Conservation (phyloP, 2,797 vertebrate species). For the Sebastes iracundus region DNA sequence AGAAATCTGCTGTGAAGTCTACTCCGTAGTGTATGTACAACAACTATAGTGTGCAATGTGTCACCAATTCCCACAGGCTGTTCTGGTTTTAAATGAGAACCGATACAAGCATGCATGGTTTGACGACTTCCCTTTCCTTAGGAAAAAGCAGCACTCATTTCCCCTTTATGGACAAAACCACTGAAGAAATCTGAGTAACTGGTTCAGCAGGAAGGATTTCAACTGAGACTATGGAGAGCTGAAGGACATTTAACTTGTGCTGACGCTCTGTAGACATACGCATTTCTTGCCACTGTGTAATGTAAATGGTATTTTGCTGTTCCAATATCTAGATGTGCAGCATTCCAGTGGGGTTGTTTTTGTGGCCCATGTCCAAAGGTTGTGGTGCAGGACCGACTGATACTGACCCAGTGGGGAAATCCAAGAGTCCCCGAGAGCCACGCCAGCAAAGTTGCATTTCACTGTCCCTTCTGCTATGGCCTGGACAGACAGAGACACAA, state of each 20-base stretch:
- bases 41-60: no score
- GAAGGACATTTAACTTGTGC: not conserved
- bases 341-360: not conserved
- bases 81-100: no score
- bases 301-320: not conserved
- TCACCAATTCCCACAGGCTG: no score
- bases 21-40: no score
- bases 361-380: not conserved
- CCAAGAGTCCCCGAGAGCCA: constrained; percentile 96
- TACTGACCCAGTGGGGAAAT: constrained; percentile 93
- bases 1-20: not conserved
- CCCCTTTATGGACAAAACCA: no score
- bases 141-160: no score
- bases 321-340: not conserved
- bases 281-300: not conserved
- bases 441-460: constrained; percentile 92
- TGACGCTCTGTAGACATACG: not conserved
- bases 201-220: not conserved
- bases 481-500: constrained; percentile 68
- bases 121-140: no score
- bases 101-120: no score
- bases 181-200: not conserved
- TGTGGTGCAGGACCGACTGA: not conserved
- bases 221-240: not conserved
- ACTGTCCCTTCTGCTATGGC: constrained; percentile 83